Conservation (phyloP, 2,113 vertebrate genomes). For the Panthera uncia region DNA sequence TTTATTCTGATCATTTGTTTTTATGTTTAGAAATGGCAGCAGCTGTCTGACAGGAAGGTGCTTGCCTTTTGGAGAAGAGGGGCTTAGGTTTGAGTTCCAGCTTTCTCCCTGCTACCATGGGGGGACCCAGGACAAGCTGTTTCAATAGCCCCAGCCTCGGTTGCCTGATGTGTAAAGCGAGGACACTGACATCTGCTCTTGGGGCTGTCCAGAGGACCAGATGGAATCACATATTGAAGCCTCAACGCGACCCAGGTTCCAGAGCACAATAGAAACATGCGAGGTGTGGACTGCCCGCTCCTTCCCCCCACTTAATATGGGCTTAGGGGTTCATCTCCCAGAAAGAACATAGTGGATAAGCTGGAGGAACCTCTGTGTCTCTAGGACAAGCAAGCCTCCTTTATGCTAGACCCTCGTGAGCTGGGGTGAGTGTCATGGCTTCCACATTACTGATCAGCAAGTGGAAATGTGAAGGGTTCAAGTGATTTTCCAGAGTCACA, state of each 20-base stretch:
- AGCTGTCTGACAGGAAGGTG: not conserved
- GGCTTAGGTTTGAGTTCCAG: not conserved
- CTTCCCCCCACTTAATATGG: not conserved
- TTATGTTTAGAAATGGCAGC: slow-evolving; percentile 2
- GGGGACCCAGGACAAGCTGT: not conserved
- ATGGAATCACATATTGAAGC: not conserved
- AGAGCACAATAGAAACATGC: not conserved
- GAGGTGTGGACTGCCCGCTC: not conserved
- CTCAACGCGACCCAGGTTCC: not conserved
- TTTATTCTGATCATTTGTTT: slow-evolving; percentile 23
- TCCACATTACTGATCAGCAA: not conserved
- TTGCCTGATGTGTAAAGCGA: not conserved
- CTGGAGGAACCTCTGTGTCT: not conserved
- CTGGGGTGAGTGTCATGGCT: not conserved
- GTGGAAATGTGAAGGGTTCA: not conserved
- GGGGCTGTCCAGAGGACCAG: not conserved
- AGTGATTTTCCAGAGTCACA: not conserved
- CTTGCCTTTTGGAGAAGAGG: not conserved
- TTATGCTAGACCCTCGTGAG: fast-evolving
- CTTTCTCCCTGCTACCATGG: not conserved
- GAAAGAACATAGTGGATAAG: not conserved
- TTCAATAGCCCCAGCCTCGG: not conserved
- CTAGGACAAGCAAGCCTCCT: not conserved
- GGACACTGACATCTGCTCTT: not conserved
- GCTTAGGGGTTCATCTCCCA: not conserved